Conservation (phyloP, 2,113 vertebrate species). For the Speoplatyrhinus poulsoni region DNA sequence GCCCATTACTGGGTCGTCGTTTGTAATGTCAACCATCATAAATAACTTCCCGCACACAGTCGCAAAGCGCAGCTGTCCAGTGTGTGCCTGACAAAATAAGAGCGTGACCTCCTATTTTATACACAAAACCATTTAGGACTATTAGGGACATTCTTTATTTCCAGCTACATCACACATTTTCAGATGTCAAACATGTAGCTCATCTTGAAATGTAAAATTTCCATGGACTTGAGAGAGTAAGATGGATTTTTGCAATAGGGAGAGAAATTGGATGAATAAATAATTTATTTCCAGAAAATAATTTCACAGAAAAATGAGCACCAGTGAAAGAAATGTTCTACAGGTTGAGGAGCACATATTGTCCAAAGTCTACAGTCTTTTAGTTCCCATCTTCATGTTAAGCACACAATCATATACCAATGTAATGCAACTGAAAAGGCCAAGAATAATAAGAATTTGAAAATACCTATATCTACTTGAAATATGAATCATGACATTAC, state of each 20-base stretch:
- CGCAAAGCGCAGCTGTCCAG: conserved; percentile 63
- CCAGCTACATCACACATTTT: conserved; percentile 38
- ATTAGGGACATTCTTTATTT: conserved; percentile 31
- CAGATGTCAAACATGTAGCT: conserved; percentile 42
- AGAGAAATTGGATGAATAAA: conserved; percentile 35
- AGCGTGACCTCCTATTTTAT: conserved; percentile 44
- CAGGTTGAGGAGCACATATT: conserved; percentile 70
- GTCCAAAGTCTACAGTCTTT: conserved; percentile 34
- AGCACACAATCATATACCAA: conserved; percentile 37
- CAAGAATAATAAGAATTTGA: conserved; percentile 9
- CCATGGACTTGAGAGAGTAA: conserved; percentile 40
- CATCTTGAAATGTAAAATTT: conserved; percentile 45
- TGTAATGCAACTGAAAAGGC: conserved; percentile 40
- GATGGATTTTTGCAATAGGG: not conserved
- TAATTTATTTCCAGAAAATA: conserved; percentile 20
- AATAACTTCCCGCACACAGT: conserved; percentile 52
- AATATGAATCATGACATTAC: too few relatives aligned
- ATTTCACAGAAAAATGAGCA: conserved; percentile 27
- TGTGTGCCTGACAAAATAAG: conserved; percentile 54
- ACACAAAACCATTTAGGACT: conserved; percentile 46
- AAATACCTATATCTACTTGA: conserved; percentile 8
- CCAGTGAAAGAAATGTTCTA: conserved; percentile 49
- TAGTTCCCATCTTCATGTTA: conserved; percentile 36
- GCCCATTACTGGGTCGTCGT: conserved; percentile 56
- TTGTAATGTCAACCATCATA: conserved; percentile 65